Percentiles rank a stretch among this genome's conserved stretches.
Evolutionary conservation across 2,797 vertebrate species (phyloP).

Genomic region (Buphagus erythrorhynchus): DNA sequence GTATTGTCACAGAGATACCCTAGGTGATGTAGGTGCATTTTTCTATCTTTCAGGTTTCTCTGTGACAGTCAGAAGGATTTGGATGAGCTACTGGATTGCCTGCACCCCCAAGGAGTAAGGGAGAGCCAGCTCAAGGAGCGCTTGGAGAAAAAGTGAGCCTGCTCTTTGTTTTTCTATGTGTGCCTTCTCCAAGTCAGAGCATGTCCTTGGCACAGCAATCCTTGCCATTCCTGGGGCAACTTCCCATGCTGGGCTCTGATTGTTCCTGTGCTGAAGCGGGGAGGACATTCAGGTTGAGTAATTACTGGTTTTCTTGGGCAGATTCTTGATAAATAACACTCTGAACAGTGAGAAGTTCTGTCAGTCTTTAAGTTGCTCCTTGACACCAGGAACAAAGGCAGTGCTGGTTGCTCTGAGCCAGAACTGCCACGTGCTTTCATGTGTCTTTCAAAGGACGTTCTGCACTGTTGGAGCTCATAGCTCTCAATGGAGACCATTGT

Average conservation of each 20-base stretch:
- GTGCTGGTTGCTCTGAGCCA: not conserved
- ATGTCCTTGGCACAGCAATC: not conserved
- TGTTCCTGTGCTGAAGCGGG: not conserved
- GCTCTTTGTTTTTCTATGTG: not conserved
- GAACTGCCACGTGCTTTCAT: not conserved
- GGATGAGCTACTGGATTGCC: conserved; percentile 88
- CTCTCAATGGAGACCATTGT: not conserved
- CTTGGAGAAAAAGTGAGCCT: conserved; percentile 85
- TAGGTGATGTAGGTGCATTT: not conserved
- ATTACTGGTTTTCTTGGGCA: not conserved
- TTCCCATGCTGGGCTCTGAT: not conserved
- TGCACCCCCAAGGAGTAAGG: conserved; percentile 91
- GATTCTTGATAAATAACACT: not conserved
- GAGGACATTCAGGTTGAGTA: not conserved
- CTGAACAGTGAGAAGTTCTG: not conserved
- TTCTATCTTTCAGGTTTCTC: conserved; percentile 84
- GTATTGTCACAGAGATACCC: accelerated
- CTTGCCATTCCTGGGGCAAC: not conserved
- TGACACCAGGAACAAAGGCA: not conserved
- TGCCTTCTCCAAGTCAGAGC: not conserved
- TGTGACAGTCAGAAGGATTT: conserved; percentile 90
- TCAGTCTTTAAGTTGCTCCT: not conserved
- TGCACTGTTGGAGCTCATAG: not conserved
- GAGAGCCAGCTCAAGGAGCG: conserved; percentile 91
- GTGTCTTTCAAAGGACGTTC: not conserved